These are phyloP conservation scores for Epistrophella euchroma DNA, from an alignment of 2,888 invertebrate species.

Conservation along the genomic window DNA sequence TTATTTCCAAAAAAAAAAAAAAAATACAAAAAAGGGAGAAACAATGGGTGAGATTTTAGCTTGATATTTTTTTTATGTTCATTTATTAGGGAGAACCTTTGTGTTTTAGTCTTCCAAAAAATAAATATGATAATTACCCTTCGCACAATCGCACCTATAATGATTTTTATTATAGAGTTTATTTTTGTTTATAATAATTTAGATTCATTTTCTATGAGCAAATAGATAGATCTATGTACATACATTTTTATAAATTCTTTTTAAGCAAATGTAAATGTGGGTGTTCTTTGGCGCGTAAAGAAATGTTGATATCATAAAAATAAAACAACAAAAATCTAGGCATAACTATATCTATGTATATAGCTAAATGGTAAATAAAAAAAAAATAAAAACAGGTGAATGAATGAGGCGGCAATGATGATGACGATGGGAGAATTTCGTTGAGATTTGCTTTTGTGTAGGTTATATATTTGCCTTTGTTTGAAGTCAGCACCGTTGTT, in stretches of 20 bases:
- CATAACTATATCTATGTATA: conserved; percentile 1
- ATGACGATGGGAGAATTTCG: conserved; percentile 54
- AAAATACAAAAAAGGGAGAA: conserved; percentile 13
- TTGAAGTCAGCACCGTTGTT: conserved; percentile 60
- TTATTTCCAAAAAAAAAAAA: conserved; percentile 37
- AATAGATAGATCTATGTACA: conserved; percentile 39
- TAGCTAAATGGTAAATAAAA: conserved; percentile 65
- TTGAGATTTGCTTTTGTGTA: conserved; percentile 37
- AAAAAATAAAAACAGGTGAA: conserved; percentile 72
- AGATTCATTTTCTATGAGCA: conserved; percentile 26
- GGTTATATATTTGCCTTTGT: conserved; percentile 64
- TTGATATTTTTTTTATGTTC: not conserved
- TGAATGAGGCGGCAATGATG: conserved; percentile 53
- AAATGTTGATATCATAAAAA: conserved; percentile 64
- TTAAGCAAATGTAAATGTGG: conserved; percentile 44
- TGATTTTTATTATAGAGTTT: conserved; percentile 56
- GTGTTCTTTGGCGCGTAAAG: conserved; percentile 73
- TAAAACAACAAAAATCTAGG: conserved; percentile 15
- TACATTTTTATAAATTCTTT: conserved; percentile 25
- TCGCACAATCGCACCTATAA: conserved; percentile 73
- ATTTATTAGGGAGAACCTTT: conserved; percentile 26
- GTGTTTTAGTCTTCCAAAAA: conserved; percentile 37
- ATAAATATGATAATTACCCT: conserved; percentile 74
- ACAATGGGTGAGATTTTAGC: conserved; percentile 68
- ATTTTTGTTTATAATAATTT: conserved; percentile 11